phyloP scores from a whole-genome alignment of 2,113 vertebrate genomes.

The Psittacara wagleri region DNA sequence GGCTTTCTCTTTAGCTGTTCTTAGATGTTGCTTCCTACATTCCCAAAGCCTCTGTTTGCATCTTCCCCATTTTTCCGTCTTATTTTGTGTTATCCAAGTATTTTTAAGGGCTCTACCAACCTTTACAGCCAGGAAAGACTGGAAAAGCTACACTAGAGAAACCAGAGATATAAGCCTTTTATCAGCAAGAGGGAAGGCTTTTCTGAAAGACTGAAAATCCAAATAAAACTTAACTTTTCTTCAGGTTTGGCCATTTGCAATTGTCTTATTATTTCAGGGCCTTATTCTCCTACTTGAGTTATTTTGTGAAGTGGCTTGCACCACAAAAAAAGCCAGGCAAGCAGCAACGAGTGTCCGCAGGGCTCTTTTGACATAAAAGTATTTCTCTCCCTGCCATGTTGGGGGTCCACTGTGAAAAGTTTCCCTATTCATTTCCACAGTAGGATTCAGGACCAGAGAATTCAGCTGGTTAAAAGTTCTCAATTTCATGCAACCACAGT shows the following conservation, averaged over 20 bases:
- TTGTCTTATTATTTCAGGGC: neutral
- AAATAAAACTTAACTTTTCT: neutral
- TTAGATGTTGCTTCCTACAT: neutral
- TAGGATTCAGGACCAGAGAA: neutral
- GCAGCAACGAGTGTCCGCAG: neutral
- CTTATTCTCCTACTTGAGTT: neutral
- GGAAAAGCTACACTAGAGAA: neutral
- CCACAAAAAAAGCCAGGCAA: neutral
- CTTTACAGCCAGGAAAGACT: neutral
- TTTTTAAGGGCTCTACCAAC: neutral
- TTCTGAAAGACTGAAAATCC: constrained; percentile 5
- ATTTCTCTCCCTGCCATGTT: neutral
- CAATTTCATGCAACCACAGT: neutral
- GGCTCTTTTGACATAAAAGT: neutral
- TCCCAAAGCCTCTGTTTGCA: neutral
- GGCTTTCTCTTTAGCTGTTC: neutral
- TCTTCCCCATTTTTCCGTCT: neutral
- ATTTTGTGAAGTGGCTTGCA: neutral
- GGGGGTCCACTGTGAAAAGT: neutral
- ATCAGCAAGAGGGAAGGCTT: neutral
- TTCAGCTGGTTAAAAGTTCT: neutral
- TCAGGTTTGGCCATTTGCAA: neutral
- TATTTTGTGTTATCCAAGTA: neutral
- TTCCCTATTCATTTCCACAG: neutral
- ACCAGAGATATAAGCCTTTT: neutral